Evolutionary conservation across 2,113 vertebrate genomes (phyloP), one percentile per base, ranked within the genome.

Genomic region (Passer montanus): DNA sequence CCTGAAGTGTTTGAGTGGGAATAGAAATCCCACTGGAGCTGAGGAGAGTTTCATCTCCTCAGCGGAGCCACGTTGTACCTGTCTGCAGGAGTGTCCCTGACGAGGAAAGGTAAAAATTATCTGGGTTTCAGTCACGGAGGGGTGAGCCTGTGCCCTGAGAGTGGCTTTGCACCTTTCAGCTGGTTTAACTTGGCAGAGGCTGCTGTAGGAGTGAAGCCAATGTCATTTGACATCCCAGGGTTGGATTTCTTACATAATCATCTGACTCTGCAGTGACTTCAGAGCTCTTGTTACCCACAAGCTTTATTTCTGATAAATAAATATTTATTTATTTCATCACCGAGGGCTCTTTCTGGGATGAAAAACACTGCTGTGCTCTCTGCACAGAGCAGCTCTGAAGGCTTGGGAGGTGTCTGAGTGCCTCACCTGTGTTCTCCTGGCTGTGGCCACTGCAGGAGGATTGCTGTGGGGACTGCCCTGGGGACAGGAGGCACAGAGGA

Each of bases 41-140:
- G 69, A 39, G 69, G 59, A 28, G n/a, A 18, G 16, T 11, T 39
- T 14, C 33, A 55, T 18, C 53, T 31, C 18, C 41, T 23, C 33
- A 18, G 27, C 1, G 9, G 46, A 23, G n/a, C 4, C 59, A 15
- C 2, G 0, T 0, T 39, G 41, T 18, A 5, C 59, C 28, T 56
- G 23, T 10, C 49, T 64, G 41, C 16, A 74, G 59, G n/a, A 28
- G 10, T 10, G 41, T 19, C 59, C 19, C 0, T 10, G 59, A 3
- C 3, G 28, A 39, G 28, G 7, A 13, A 4, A n/a, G 22, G 30
- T 0, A 3, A 3, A 10, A 23, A 47, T 28, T 2, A 0, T 2
- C 41, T 10, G 28, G 9, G 5, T 30, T 66, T n/a, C 50, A 47
- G 41, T 2, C 11, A 7, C 2, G 10, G 9, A 64, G 23, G 28